A percentile compares a stretch with the other conserved stretches of the same genome.
Evolutionary conservation across 2,888 invertebrate species (phyloP).

Genomic region (Elegia similella): DNA sequence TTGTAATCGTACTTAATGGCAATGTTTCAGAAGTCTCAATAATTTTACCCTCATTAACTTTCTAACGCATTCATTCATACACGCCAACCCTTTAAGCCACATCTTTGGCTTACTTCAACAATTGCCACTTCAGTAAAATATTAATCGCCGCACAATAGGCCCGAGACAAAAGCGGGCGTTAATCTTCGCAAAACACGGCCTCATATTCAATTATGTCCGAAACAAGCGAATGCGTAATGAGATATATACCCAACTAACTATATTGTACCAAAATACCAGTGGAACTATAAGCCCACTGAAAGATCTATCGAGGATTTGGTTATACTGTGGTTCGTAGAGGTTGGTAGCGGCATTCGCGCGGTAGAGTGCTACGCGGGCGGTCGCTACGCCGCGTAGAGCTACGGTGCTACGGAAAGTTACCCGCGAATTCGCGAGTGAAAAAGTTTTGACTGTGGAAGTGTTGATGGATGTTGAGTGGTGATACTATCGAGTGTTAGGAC

Average conservation of each 20-base stretch:
- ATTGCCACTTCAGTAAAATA: conserved; percentile 39
- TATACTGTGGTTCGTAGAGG: conserved; percentile 18
- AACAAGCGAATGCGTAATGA: conserved; percentile 38
- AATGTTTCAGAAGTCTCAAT: background rate
- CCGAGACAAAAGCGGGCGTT: conserved; percentile 46
- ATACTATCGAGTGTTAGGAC: background rate
- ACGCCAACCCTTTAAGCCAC: background rate
- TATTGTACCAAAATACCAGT: conserved; percentile 13
- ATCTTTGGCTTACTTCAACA: conserved; percentile 6
- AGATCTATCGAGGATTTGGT: background rate
- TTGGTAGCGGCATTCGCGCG: conserved; percentile 13
- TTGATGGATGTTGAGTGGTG: conserved; percentile 14
- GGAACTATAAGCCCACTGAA: background rate
- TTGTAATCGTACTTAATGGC: no score
- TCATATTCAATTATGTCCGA: conserved; percentile 52
- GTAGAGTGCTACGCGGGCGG: conserved; percentile 26
- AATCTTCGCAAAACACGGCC: conserved; percentile 46
- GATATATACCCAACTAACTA: conserved; percentile 26
- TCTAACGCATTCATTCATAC: background rate
- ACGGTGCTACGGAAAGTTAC: conserved; percentile 17
- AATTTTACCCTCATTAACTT: background rate
- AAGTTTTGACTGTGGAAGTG: conserved; percentile 16
- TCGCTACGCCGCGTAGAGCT: conserved; percentile 22
- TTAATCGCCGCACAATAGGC: conserved; percentile 43
- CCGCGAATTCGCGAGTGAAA: conserved; percentile 12